Base-by-base conservation (phyloP, 2,797 vertebrate species). In the Scolopax rusticola region DNA sequence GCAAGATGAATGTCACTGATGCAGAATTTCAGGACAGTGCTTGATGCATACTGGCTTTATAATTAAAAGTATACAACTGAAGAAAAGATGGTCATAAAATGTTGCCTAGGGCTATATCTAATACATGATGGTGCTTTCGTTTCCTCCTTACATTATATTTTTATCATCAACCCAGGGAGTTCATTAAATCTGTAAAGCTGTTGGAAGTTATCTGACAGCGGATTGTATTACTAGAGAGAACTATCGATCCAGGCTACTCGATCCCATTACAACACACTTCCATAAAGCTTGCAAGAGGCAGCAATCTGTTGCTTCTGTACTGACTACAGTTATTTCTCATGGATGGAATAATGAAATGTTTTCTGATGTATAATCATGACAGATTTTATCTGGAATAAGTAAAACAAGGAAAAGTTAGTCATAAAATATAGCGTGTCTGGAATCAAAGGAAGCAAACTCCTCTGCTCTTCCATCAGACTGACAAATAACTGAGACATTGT, bases 291-390 rank as follows among this genome's bases (percentile, higher is more conserved):
- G 96, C 30, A 57, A 75, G 94, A 92, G 75, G 91, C 91, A 94
- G 97, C 97, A 96, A 96, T 97, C 98, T 98, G 97, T 96, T 96
- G 73, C 93, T 97, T 93, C 96, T 96, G 93, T 94, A 95, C 93
- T 96, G 95, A 97, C 96, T 97, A 93, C 81, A 86, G 87, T 97
- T 95, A 96, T 97, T 95, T 96, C 93, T 97, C 96, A 95, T 95
- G 95, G 96, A 96, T 95, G 84, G 93, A 96, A 88, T 96, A 97
- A 85, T 94, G 97, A 93, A 95, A 97, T 90, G 77, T 86, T 97
- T 97, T 97, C 97, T 96, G 96, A 94, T 91, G 92, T 87, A 94
- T 95, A 97, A 97, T 97, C 95, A 96, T 95, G 95, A 97, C 96
- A 97, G 96, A 98, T 97, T 97, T 97, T 95, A 91, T 95, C 93